A percentile compares a stretch with the other conserved stretches of the same genome.
Conservation (phyloP, 2,113 vertebrate species). For the Platichthys stellatus region DNA sequence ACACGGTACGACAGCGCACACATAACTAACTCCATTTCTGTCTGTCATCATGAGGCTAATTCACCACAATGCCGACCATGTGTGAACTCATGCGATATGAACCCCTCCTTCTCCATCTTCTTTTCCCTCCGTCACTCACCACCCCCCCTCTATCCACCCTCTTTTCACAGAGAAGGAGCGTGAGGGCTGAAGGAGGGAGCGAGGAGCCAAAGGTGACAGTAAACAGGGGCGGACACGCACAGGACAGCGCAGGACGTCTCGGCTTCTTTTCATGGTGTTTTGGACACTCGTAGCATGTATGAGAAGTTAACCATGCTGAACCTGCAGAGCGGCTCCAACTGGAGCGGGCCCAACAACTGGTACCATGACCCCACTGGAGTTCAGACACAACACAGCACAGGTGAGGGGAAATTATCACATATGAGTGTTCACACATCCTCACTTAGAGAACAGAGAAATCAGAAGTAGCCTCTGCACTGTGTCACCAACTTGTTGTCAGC, state of each 20-base stretch:
- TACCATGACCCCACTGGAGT: constrained; percentile 84
- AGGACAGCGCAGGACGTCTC: constrained; percentile 37
- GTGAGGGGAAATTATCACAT: constrained; percentile 56
- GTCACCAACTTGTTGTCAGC: constrained; percentile 1
- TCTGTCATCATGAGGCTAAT: constrained; percentile 81
- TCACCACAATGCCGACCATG: constrained; percentile 80
- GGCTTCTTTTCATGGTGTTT: constrained; percentile 70
- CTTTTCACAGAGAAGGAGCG: constrained; percentile 37
- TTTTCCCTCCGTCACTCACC: background rate
- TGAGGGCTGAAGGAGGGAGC: constrained; percentile 42
- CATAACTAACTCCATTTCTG: constrained; percentile 78
- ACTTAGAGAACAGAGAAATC: background rate
- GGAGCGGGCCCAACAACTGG: constrained; percentile 87
- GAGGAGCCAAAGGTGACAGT: constrained; percentile 60
- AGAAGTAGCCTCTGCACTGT: constrained; percentile 1
- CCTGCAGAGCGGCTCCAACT: constrained; percentile 85
- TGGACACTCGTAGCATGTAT: constrained; percentile 79
- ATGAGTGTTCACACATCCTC: background rate
- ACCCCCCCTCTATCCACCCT: background rate
- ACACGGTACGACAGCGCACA: constrained; percentile 63
- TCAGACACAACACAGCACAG: constrained; percentile 81
- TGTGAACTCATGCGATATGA: constrained; percentile 78
- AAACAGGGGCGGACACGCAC: constrained; percentile 48
- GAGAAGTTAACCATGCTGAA: constrained; percentile 90
- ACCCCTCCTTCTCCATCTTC: constrained; percentile 63